Evolutionary conservation across 2,888 invertebrate species (phyloP), one percentile per base, ranked within the genome.

Genomic region (Philhelius pedissequus): DNA sequence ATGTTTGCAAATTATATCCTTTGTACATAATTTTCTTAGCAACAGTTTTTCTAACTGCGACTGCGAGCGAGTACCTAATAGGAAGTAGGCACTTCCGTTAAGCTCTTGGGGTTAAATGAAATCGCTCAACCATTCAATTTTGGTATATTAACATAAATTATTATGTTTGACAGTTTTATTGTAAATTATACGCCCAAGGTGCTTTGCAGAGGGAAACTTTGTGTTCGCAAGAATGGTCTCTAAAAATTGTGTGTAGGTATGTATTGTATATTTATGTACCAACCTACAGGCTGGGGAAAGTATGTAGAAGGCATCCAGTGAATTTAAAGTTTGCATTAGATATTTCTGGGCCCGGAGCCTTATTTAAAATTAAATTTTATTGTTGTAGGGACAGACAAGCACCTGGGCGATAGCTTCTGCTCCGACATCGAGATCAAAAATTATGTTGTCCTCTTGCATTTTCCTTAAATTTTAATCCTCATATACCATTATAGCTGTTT

Each of bases 1-100:
- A 84, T 84, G 84, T 84, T 70, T 74, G 70, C 84, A 84, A 84
- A 84, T 84, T 84, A 84, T 80, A 84, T 75, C 74, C 83, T 79
- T 79, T 83, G 68, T 78, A 68, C 73, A 66, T 71, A 52, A 45
- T 62, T 68, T 73, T 73, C 76, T 32, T 38, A 32, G 66, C 50
- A 73, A 40, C 25, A 50, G 45, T 15, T 27, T n/a, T 20, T 43
- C 15, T 32, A 62, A 62, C 62, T 62, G 38, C 40, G 52, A 22
- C 22, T 45, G 30, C 40, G 50, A 18, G 30, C 22, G 15, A 15
- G 25, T 30, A 15, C 27, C 18, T 35, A 35, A 48, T 35, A 70
- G 58, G 64, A 80, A 62, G 50, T 62, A 80, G 54, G 50, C 30
- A 73, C 71, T 66, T 73, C 69, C 50, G 69, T 70, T 43, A 38